phyloP scores from a whole-genome alignment of 2,888 invertebrate genomes.

The Lycophotia porphyrea region DNA sequence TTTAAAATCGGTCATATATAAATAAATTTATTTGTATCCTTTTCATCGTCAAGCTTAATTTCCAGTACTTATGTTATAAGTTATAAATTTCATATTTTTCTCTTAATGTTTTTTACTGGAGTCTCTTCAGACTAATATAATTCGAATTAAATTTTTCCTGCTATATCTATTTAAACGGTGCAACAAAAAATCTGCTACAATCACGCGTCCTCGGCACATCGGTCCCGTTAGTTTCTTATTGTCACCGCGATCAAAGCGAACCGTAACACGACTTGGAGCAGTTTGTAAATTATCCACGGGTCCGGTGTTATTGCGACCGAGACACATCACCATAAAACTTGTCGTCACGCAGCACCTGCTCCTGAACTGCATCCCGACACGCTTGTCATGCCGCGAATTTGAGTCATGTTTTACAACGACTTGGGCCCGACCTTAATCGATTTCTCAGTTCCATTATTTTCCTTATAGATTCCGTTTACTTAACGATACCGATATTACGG shows the following conservation, averaged over 20 bases:
- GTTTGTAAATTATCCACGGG: conserved; percentile 81
- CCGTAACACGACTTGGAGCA: conserved; percentile 72
- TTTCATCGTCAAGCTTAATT: conserved; percentile 6
- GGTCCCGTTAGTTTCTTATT: conserved; percentile 81
- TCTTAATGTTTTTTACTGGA: conserved; percentile 20
- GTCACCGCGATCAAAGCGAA: conserved; percentile 70
- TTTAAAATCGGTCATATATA: conserved; percentile 55
- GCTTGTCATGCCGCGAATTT: conserved; percentile 74
- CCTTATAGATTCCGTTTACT: conserved; percentile 61
- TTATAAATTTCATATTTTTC: conserved; percentile 25
- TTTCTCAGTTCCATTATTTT: conserved; percentile 69
- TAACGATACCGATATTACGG: conserved; percentile 57
- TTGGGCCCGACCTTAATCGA: conserved; percentile 77
- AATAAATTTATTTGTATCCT: conserved; percentile 31
- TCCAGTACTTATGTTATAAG: neutral
- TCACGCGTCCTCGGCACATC: conserved; percentile 65
- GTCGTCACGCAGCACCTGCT: conserved; percentile 75
- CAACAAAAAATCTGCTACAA: conserved; percentile 69
- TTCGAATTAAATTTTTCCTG: conserved; percentile 29
- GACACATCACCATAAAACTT: conserved; percentile 71
- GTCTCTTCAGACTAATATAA: conserved; percentile 23
- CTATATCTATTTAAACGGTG: conserved; percentile 48
- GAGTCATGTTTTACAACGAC: conserved; percentile 70
- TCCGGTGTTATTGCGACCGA: conserved; percentile 69
- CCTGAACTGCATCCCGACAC: conserved; percentile 68